phyloP scores from a whole-genome alignment of 2,888 invertebrate genomes.

The Micropterix aruncella region DNA sequence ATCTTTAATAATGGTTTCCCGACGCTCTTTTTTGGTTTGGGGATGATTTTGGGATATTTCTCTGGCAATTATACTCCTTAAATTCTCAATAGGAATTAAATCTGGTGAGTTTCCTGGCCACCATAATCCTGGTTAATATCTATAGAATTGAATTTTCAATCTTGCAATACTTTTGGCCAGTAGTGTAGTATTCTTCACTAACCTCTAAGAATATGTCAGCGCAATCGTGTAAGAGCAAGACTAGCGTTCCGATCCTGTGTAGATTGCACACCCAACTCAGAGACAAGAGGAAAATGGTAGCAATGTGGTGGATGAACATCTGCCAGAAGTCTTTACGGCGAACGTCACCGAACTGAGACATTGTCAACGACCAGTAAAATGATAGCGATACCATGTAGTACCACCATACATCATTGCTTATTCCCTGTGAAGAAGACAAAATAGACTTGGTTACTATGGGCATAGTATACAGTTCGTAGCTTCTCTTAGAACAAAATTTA shows the following conservation, averaged over 20 bases:
- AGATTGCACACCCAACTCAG: constrained; percentile 95
- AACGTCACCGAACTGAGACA: constrained; percentile 89
- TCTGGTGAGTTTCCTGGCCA: too few relatives aligned
- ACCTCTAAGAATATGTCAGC: constrained; percentile 85
- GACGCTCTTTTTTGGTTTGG: too few relatives aligned
- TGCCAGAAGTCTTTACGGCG: constrained; percentile 93
- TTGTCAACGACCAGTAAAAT: constrained; percentile 90
- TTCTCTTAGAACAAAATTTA: too few relatives aligned
- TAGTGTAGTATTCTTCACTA: constrained; percentile 15
- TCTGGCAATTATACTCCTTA: too few relatives aligned
- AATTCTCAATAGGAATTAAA: too few relatives aligned
- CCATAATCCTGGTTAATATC: too few relatives aligned
- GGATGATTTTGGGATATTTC: too few relatives aligned
- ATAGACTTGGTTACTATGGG: too few relatives aligned
- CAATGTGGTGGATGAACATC: constrained; percentile 96
- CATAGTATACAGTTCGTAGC: too few relatives aligned
- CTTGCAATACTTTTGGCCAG: too few relatives aligned
- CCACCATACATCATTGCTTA: constrained; percentile 82
- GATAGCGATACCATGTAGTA: constrained; percentile 92
- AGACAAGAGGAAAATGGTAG: constrained; percentile 77
- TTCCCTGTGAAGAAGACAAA: constrained; percentile 41
- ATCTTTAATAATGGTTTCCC: too few relatives aligned
- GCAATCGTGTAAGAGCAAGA: constrained; percentile 75
- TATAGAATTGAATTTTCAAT: too few relatives aligned
- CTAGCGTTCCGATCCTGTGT: constrained; percentile 80